Base-by-base conservation (phyloP, 2,888 invertebrate genomes). In the Hyalella azteca region DNA sequence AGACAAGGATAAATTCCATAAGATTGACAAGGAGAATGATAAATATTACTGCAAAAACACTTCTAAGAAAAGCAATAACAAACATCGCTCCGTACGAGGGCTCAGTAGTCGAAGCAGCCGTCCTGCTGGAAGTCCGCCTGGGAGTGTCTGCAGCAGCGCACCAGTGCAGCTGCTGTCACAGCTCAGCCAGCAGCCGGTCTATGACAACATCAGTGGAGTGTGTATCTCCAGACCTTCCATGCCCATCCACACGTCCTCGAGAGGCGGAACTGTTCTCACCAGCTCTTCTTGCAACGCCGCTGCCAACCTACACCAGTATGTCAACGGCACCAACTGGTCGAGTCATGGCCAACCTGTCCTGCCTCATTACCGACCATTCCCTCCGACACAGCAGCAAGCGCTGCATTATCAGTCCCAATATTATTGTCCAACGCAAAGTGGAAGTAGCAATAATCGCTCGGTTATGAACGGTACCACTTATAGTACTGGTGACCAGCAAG, bases 11-110 rank as follows among this genome's bases (percentile, higher is more conserved):
- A 66, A 66, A 66, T 32, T 5, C n/a, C 36, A 32, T 36, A 66
- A 66, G 29, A 66, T 32, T 5, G 66, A 66, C 39, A 66, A 66
- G 26, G 66, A 66, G 26, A 66, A 66, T 19, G 66, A 66, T 29
- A 66, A 66, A 15, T 66, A 66, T 66, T 66, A 66, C 66, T 66
- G 66, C 66, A 66, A 66, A 19, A 36, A 36, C 26, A 66, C 19
- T 36, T 66, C 66, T 13, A 66, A 66, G 36, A 66, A 66, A 36
- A 66, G 66, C 26, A 36, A 36, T 19, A 66, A 36, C 39, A 66
- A 66, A 66, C 66, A 66, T 36, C 22, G 66, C 19, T 66, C 66
- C 19, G 36, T 66, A 19, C 32, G 66, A 66, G 66, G 66, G 13
- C 36, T 36, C 39, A 19, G 3, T 36, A 66, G 66, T 36, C 54